These are phyloP conservation scores for Otis tarda DNA, from an alignment of 2,113 vertebrate species.

Conservation along the genomic window DNA sequence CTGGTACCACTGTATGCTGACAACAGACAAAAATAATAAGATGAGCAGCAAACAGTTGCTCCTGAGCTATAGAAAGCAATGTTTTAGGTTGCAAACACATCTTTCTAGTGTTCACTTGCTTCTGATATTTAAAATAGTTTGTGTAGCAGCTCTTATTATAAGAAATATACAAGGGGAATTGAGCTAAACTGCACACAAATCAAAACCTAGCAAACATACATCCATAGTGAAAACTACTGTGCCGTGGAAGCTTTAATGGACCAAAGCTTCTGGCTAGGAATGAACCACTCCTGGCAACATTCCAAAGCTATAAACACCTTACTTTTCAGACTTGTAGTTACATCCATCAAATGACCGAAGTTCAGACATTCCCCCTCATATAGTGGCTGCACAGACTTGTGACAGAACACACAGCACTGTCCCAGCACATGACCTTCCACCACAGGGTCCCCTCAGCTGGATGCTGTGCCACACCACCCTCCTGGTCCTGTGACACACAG, in stretches of 20 bases:
- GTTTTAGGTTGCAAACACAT: not conserved
- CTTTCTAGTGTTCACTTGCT: not conserved
- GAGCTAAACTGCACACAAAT: not conserved
- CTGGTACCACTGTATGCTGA: not conserved
- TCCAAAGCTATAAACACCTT: not conserved
- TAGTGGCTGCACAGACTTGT: not conserved
- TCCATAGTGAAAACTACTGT: not conserved
- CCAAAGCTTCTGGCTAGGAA: not conserved
- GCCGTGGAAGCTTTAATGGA: not conserved
- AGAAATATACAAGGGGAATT: not conserved
- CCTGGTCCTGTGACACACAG: rapidly evolving
- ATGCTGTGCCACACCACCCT: not conserved
- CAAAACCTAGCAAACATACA: not conserved
- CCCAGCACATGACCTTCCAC: not conserved
- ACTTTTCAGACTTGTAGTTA: not conserved
- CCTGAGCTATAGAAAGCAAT: not conserved
- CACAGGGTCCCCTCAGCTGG: rapidly evolving
- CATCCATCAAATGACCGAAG: not conserved
- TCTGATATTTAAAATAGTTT: not conserved
- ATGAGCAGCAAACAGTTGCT: not conserved
- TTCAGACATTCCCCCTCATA: not conserved
- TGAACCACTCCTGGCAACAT: not conserved
- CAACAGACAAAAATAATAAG: not conserved
- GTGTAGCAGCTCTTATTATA: not conserved
- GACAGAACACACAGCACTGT: not conserved